Percentiles rank a stretch among this genome's conserved stretches.
These are phyloP conservation scores for Tachyglossus aculeatus DNA, from an alignment of 2,797 vertebrate species.

Conservation along the genomic window DNA sequence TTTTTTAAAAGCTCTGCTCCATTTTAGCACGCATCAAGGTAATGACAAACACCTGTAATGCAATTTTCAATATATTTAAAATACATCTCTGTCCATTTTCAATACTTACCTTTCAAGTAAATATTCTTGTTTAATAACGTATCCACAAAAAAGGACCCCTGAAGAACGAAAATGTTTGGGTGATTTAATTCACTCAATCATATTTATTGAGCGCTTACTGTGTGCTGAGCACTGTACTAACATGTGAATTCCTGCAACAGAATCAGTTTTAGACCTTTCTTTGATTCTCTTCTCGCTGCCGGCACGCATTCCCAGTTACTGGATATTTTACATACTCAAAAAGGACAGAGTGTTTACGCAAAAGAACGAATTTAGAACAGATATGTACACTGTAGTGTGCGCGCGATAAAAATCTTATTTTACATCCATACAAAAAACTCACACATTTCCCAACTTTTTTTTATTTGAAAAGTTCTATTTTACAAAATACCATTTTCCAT, in stretches of 20 bases:
- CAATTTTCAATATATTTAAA: conserved; percentile 45
- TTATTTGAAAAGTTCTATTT: conserved; percentile 77
- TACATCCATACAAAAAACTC: conserved; percentile 47
- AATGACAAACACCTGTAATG: conserved; percentile 68
- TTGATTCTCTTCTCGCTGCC: conserved; percentile 53
- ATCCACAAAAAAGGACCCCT: conserved; percentile 8
- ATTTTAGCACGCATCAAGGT: conserved; percentile 73
- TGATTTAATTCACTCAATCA: background rate
- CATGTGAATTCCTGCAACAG: background rate
- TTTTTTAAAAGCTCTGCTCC: conserved; percentile 58
- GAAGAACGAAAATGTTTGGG: conserved; percentile 9
- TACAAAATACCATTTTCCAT: conserved; percentile 78
- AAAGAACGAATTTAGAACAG: conserved; percentile 28
- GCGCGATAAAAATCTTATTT: conserved; percentile 24
- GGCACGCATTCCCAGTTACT: conserved; percentile 50
- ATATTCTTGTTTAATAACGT: conserved; percentile 14
- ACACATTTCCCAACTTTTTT: conserved; percentile 68
- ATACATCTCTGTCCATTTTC: conserved; percentile 28
- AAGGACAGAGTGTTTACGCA: conserved; percentile 28
- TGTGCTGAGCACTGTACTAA: no score
- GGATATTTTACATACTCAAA: conserved; percentile 37
- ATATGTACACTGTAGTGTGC: background rate
- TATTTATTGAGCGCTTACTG: no score
- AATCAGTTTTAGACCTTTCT: background rate
- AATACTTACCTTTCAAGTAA: conserved; percentile 15